phyloP scores from a whole-genome alignment of 1,140 invertebrate species.

The Drosophila sechellia region DNA sequence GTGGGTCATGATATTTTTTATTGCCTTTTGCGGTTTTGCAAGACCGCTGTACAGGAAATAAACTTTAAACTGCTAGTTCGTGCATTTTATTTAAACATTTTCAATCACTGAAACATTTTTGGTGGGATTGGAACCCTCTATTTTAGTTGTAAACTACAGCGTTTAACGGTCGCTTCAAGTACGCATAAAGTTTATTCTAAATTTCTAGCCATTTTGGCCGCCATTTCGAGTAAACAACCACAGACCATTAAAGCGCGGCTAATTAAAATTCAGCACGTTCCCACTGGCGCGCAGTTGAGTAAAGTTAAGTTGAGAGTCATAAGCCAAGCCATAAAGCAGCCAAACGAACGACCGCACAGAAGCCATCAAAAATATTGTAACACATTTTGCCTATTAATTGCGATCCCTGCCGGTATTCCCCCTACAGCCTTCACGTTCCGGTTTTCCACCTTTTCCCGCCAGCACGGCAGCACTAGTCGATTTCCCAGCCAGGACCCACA shows the following conservation, averaged over 20 bases:
- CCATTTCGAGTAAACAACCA: constrained; percentile 47
- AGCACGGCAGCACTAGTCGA: neutral
- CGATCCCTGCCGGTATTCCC: constrained; percentile 12
- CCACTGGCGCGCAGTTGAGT: constrained; percentile 10
- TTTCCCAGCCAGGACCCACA: constrained; percentile 1
- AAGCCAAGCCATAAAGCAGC: constrained; percentile 74
- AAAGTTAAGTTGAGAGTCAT: constrained; percentile 42
- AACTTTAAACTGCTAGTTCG: neutral
- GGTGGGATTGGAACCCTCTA: too few relatives aligned
- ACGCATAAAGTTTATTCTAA: neutral
- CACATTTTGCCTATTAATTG: constrained; percentile 80
- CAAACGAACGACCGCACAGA: constrained; percentile 49
- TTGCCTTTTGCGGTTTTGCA: constrained; percentile 2
- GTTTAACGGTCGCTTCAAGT: too few relatives aligned
- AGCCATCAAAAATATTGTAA: constrained; percentile 79
- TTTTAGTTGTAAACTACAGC: too few relatives aligned
- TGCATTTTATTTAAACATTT: neutral
- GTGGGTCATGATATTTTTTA: constrained; percentile 27
- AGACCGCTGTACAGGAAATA: neutral
- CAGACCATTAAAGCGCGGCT: constrained; percentile 63
- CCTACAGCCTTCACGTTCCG: constrained; percentile 9
- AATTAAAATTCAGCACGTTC: constrained; percentile 79
- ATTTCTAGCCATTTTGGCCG: neutral
- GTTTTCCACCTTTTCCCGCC: constrained; percentile 27
- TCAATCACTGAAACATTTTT: neutral